phyloP scores from a whole-genome alignment of 1,140 invertebrate genomes.

The Asbolus verrucosus region DNA sequence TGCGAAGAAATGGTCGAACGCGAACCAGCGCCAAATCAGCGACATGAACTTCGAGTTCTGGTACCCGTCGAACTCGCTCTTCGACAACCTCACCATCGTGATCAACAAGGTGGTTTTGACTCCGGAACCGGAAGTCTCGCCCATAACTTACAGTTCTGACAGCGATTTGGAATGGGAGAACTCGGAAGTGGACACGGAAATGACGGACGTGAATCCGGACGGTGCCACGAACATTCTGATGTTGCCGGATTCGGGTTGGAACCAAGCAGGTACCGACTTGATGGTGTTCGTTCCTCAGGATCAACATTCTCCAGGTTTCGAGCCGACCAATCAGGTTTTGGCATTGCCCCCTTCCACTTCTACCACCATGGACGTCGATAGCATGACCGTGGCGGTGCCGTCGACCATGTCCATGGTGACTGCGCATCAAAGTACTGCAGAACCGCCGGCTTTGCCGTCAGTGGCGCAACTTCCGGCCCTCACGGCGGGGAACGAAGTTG shows the following conservation, averaged over 20 bases:
- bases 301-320: neutral
- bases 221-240: constrained; percentile 47
- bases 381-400: constrained; percentile 58
- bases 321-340: constrained; percentile 32
- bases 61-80: constrained; percentile 82
- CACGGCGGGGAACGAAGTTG: constrained; percentile 71
- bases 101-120: constrained; percentile 75
- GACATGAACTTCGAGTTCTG: constrained; percentile 79
- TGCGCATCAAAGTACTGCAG: constrained; percentile 17
- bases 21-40: too few relatives aligned
- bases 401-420: constrained; percentile 48
- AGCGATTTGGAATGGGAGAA: constrained; percentile 76
- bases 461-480: constrained; percentile 66
- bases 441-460: constrained; percentile 64
- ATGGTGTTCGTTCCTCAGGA: constrained; percentile 42
- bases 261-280: constrained; percentile 38
- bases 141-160: constrained; percentile 70
- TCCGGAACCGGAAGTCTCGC: constrained; percentile 69
- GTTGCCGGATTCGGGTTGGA: constrained; percentile 49
- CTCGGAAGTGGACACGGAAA: constrained; percentile 65
- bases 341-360: constrained; percentile 47
- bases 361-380: constrained; percentile 32
- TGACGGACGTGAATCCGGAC: constrained; percentile 54
- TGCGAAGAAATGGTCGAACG: too few relatives aligned
- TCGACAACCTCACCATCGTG: constrained; percentile 82